Base-by-base conservation (phyloP, 2,888 invertebrate species). In the Tinea semifulvella region DNA sequence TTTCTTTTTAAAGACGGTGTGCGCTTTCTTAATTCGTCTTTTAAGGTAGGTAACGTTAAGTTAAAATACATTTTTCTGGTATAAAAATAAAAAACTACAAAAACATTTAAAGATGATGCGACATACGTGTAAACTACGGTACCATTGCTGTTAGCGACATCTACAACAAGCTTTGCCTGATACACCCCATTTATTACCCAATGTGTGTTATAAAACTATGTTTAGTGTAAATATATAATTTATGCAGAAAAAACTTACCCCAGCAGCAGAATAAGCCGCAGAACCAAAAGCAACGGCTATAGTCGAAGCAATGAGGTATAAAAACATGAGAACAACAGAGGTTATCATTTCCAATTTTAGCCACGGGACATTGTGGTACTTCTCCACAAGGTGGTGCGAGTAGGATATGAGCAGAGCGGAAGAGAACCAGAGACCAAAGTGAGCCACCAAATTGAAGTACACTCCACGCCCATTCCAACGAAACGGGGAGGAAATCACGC, bases 341-440 rank as follows among this genome's bases (percentile, higher is more conserved):
- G 84, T 90, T n/a, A 86, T 72, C 63, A 93, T 84, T 70, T 95
- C 94, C 51, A 91, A 86, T 65, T 90, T 89, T 48, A 94, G 70
- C 94, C 94, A 95, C 16, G 92, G 93, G 53, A 94, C 84, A 60
- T 86, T 88, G 60, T 88, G 88, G 56, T 90, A 87, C 58, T 89
- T 91, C 68, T 95, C 95, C 38, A 94, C 85, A 3, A 93, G 72
- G 61, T 94, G 94, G 67, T 92, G 91, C 42, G 92, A 60, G 63
- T 95, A 96, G 16, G 18, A 18, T 43, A 91, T 77, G 0, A 84
- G 74, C 3, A 94, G 76, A 42, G 94, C 65, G 42, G 86, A 83
- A 0, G 91, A 90, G 57, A 90, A 87, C 87, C 91, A 89, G 54
- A 95, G 88, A 6, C 89, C 94, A 1, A 85, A 79, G 81, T 91